A percentile compares a stretch with the other conserved stretches of the same genome.
Conservation (phyloP, 2,113 vertebrate genomes). For the Misgurnus mizolepis region DNA sequence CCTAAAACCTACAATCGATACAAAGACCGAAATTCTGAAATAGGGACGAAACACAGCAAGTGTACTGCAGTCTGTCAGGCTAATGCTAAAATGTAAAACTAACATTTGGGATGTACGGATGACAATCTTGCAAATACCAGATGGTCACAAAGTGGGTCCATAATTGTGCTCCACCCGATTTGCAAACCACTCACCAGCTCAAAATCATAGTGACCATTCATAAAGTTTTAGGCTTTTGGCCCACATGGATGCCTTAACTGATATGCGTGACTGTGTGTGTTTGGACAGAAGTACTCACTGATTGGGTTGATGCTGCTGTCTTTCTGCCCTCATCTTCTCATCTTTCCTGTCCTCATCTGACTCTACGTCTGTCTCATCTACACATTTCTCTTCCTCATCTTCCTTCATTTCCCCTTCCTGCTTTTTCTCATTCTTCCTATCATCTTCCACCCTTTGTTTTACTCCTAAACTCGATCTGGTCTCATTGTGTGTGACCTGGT, state of each 20-base stretch:
- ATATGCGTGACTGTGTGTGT: not conserved
- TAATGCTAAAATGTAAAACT: constrained; percentile 21
- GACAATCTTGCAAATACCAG: constrained; percentile 17
- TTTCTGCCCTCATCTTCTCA: constrained; percentile 60
- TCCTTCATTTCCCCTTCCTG: constrained; percentile 53
- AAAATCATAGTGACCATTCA: not conserved
- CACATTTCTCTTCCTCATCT: constrained; percentile 63
- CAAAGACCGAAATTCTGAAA: not conserved
- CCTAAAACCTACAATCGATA: constrained; percentile 16
- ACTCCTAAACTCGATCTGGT: constrained; percentile 36
- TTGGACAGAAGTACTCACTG: constrained; percentile 75
- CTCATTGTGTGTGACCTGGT: constrained; percentile 68
- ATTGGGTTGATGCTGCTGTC: constrained; percentile 65
- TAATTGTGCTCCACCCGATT: not conserved
- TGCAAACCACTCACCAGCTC: constrained; percentile 5
- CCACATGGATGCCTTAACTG: not conserved
- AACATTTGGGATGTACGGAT: constrained; percentile 6
- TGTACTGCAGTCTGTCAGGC: not conserved
- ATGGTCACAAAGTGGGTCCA: not conserved
- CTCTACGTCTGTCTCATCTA: constrained; percentile 79
- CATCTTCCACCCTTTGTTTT: constrained; percentile 53
- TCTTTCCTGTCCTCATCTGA: constrained; percentile 72
- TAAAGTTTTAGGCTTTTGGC: not conserved
- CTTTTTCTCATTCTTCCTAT: constrained; percentile 52
- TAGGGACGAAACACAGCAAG: not conserved